Evolutionary conservation across 2,797 vertebrate genomes (phyloP).

Genomic region (Melanotaenia pygmaea): DNA sequence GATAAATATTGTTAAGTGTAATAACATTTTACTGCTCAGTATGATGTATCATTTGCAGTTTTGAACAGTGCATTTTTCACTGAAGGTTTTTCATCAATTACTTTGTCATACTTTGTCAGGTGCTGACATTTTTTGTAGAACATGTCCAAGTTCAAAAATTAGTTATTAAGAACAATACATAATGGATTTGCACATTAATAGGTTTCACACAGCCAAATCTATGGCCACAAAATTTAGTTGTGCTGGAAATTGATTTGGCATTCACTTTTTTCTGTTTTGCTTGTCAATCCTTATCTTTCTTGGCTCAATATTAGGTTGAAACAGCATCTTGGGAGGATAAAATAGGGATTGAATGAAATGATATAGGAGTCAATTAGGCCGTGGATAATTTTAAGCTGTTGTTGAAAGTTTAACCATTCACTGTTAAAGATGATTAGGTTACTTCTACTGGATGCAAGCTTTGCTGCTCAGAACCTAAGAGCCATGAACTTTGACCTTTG

Average conservation of each 20-base stretch:
- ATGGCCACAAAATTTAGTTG: neutral
- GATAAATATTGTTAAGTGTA: conserved; percentile 45
- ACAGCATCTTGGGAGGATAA: neutral
- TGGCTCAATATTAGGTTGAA: neutral
- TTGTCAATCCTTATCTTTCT: neutral
- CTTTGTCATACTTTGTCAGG: conserved; percentile 41
- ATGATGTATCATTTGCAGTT: conserved; percentile 51
- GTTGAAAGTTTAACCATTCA: conserved; percentile 40
- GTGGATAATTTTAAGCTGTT: neutral
- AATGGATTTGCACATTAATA: conserved; percentile 31
- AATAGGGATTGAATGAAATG: conserved; percentile 6
- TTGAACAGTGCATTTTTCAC: conserved; percentile 39
- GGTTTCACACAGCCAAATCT: neutral
- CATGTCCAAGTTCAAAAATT: neutral
- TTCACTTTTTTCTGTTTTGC: neutral
- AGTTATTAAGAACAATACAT: neutral
- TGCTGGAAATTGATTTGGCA: too few relatives aligned
- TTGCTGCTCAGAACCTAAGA: conserved; percentile 86
- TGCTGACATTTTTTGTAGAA: conserved; percentile 61
- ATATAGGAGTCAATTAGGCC: neutral
- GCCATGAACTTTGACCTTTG: conserved; percentile 87
- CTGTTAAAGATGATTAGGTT: conserved; percentile 79
- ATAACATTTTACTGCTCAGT: conserved; percentile 51
- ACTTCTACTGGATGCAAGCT: conserved; percentile 83
- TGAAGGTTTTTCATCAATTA: conserved; percentile 40